These are phyloP conservation scores for Drosophila engyochracea DNA, from an alignment of 2,888 invertebrate genomes.

Conservation along the genomic window DNA sequence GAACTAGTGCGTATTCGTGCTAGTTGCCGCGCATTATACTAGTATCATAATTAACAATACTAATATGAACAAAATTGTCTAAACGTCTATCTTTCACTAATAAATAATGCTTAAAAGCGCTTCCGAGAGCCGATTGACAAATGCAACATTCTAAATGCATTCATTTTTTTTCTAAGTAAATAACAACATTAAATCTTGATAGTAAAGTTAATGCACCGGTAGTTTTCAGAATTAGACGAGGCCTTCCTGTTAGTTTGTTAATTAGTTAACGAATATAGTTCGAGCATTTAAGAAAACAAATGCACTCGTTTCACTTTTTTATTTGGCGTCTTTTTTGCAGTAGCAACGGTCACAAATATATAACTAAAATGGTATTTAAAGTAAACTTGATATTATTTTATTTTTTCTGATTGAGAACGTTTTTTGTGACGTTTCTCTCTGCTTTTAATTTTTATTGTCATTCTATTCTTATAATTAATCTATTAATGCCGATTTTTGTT, in stretches of 20 bases:
- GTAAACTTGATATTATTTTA: neutral
- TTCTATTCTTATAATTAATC: neutral
- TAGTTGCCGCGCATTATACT: slow-evolving; percentile 11
- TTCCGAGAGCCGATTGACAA: slow-evolving; percentile 32
- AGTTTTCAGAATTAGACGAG: slow-evolving; percentile 17
- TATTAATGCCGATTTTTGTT: neutral
- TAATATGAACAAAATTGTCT: neutral
- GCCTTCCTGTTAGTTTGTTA: slow-evolving; percentile 2
- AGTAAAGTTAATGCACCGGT: neutral
- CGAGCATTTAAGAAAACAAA: neutral
- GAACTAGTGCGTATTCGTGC: slow-evolving; percentile 64
- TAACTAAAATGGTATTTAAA: neutral
- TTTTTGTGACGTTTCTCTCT: neutral
- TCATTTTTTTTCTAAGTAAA: slow-evolving; percentile 6
- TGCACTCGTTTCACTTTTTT: neutral
- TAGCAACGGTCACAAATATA: neutral
- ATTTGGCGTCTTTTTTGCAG: neutral
- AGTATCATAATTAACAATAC: slow-evolving; percentile 26
- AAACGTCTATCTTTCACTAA: slow-evolving; percentile 18
- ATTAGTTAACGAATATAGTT: neutral
- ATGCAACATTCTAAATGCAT: slow-evolving; percentile 24
- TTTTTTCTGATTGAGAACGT: neutral
- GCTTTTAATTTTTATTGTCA: neutral
- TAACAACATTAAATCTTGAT: slow-evolving; percentile 4
- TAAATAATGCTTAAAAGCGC: slow-evolving; percentile 23